These are phyloP conservation scores for Sturmia bella DNA, from an alignment of 2,888 invertebrate species.

Conservation along the genomic window DNA sequence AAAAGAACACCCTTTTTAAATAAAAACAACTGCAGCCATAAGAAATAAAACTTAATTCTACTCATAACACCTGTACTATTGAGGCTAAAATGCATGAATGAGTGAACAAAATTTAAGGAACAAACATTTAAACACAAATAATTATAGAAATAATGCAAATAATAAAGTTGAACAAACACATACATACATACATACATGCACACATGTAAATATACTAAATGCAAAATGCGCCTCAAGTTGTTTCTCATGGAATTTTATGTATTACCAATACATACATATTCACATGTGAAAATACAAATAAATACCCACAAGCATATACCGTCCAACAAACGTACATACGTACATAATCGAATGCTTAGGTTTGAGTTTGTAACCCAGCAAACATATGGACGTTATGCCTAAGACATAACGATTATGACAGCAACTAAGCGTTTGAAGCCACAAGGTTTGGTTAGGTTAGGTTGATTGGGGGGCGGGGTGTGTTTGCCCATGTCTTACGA, in stretches of 20 bases:
- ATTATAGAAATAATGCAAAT: constrained; percentile 37
- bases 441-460: no score
- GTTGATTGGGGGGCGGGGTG: no score
- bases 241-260: constrained; percentile 75
- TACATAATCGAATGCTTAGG: no score
- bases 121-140: constrained; percentile 51
- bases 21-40: constrained; percentile 9
- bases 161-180: constrained; percentile 26
- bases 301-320: neutral
- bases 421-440: no score
- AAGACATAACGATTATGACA: no score
- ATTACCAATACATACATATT: constrained; percentile 2
- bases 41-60: neutral
- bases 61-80: constrained; percentile 17
- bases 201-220: constrained; percentile 68
- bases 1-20: no score
- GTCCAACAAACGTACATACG: no score
- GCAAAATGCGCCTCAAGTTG: constrained; percentile 72
- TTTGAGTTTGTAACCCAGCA: no score
- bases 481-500: no score
- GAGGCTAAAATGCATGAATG: constrained; percentile 32
- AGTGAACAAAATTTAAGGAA: constrained; percentile 58
- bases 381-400: no score
- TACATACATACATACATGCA: constrained; percentile 15
- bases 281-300: neutral